Evolutionary conservation across 2,797 vertebrate species (phyloP).

Genomic region (Myotis planiceps): DNA sequence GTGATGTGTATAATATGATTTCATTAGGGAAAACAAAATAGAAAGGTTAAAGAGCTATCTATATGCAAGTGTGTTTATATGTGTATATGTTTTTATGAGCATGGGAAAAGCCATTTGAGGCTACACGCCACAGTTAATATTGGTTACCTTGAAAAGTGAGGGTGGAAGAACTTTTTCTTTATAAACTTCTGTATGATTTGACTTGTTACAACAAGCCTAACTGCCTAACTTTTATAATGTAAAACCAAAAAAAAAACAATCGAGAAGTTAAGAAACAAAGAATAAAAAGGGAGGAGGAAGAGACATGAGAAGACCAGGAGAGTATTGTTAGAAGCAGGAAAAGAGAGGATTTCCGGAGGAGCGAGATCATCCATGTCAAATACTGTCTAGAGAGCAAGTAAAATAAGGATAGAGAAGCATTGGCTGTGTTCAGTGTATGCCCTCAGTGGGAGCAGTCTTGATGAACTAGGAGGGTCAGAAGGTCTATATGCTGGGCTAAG

Average conservation of each 20-base stretch:
- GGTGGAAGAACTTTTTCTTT: not conserved
- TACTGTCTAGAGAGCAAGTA: not conserved
- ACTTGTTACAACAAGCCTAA: constrained; percentile 15
- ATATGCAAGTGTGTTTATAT: constrained; percentile 9
- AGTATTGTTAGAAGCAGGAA: not conserved
- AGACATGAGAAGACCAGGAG: not conserved
- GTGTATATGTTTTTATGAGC: constrained; percentile 40
- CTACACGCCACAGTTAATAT: not conserved
- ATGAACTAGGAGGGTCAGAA: not conserved
- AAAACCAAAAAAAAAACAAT: not conserved
- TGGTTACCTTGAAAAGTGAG: constrained; percentile 39
- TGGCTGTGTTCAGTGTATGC: not conserved
- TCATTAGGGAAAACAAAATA: constrained; percentile 52
- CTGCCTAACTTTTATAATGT: constrained; percentile 41
- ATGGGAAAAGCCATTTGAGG: not conserved
- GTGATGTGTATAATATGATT: constrained; percentile 33
- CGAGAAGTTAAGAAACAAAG: not conserved
- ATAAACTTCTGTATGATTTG: not conserved
- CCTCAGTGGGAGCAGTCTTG: not conserved
- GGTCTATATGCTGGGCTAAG: not conserved
- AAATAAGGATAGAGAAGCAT: not conserved
- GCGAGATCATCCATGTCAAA: not conserved
- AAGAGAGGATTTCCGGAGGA: not conserved
- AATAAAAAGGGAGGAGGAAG: not conserved
- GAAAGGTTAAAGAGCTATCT: constrained; percentile 54